Evolutionary conservation across 35 echinoderm and acorn worm genomes (phyloP).

Genomic region (Anneissia japonica): DNA sequence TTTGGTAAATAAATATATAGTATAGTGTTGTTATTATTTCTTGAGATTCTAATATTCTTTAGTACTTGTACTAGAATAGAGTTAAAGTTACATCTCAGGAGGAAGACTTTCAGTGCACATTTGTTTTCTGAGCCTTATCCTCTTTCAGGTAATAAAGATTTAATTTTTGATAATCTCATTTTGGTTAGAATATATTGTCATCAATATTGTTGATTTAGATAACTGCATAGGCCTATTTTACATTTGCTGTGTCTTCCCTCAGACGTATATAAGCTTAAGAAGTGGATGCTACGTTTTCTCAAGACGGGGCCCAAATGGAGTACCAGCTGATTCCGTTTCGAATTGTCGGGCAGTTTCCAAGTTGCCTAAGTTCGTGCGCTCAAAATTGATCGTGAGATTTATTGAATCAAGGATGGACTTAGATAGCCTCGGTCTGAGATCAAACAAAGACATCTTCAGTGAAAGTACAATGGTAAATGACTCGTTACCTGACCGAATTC

Average conservation of each 20-base stretch:
- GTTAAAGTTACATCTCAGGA: no score
- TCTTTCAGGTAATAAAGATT: no score
- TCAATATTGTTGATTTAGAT: no score
- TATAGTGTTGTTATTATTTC: no score
- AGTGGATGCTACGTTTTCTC: not conserved
- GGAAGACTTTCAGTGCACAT: no score
- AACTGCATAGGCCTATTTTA: no score
- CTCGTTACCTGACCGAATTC: constrained; percentile 41
- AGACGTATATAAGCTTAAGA: not conserved
- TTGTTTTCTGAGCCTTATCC: no score
- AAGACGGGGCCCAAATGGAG: not conserved
- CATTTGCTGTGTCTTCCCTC: not conserved
- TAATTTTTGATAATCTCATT: no score
- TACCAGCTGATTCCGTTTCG: not conserved
- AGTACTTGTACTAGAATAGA: no score
- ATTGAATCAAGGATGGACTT: not conserved
- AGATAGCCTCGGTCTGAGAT: not conserved
- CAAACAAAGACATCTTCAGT: not conserved
- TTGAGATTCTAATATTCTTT: no score
- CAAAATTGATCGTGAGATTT: not conserved
- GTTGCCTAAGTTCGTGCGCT: not conserved
- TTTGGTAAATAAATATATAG: no score
- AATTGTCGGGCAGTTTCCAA: not conserved
- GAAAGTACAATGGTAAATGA: constrained; percentile 35
- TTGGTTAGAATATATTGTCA: no score